A percentile compares a stretch with the other conserved stretches of the same genome.
These are phyloP conservation scores for Sitobion miscanthi DNA, from an alignment of 1,140 invertebrate species.

Conservation along the genomic window DNA sequence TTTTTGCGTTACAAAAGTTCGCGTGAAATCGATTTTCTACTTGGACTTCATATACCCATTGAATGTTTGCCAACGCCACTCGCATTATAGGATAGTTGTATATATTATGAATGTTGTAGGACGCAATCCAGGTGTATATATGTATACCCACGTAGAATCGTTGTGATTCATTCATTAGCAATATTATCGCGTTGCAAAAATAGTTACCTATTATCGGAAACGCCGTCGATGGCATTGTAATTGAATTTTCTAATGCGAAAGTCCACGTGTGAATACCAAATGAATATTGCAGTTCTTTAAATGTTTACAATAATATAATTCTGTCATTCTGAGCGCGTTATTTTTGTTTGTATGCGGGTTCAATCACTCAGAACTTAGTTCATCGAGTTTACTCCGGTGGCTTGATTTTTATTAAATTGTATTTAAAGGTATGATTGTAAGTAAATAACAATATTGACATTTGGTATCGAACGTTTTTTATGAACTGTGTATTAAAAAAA, in stretches of 20 bases:
- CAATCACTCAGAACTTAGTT: background rate
- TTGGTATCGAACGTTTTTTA: background rate
- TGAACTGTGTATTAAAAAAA: background rate
- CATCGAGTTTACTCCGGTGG: background rate
- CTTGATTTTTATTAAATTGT: background rate
- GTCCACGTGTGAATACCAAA: background rate
- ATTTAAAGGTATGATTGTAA: background rate
- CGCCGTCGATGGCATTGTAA: background rate
- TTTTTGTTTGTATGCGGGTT: background rate
- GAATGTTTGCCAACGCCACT: background rate
- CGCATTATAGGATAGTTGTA: background rate
- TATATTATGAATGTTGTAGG: background rate
- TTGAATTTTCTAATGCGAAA: background rate
- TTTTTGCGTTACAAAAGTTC: constrained; percentile 42
- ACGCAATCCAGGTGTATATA: background rate
- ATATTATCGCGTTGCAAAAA: background rate
- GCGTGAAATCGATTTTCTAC: constrained; percentile 40
- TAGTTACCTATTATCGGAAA: background rate
- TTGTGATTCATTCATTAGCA: background rate
- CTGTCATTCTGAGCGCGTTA: background rate
- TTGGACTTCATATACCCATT: background rate
- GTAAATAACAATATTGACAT: background rate
- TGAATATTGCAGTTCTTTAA: background rate
- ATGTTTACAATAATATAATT: background rate
- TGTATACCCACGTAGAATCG: too few relatives aligned